Evolutionary conservation across 1,140 invertebrate species (phyloP).

Genomic region (Sminthurides bifidus): DNA sequence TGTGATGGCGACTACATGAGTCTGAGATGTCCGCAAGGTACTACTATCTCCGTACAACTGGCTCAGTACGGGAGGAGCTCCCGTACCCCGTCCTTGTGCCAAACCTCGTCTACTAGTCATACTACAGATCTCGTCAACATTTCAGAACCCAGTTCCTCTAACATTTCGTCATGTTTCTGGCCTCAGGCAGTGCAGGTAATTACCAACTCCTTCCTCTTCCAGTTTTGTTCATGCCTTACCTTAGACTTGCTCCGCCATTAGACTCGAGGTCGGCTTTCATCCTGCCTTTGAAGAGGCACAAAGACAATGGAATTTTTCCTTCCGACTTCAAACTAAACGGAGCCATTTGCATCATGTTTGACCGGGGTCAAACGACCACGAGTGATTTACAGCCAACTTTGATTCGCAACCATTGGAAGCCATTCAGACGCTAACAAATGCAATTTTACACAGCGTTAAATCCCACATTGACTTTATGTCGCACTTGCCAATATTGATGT

Average conservation of each 20-base stretch:
- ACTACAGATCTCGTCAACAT: slow-evolving; percentile 32
- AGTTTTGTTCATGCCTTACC: background rate
- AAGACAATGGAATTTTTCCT: no score
- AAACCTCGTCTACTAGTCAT: slow-evolving; percentile 36
- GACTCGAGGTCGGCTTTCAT: background rate
- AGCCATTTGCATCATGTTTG: no score
- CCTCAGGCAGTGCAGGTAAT: slow-evolving; percentile 46
- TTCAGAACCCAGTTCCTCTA: slow-evolving; percentile 25
- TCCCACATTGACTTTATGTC: background rate
- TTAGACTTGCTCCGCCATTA: background rate
- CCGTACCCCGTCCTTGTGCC: slow-evolving; percentile 38
- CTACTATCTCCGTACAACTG: slow-evolving; percentile 72
- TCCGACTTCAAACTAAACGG: no score
- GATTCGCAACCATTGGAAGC: no score
- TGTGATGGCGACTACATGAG: slow-evolving; percentile 76
- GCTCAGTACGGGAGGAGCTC: slow-evolving; percentile 49
- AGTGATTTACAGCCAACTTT: no score
- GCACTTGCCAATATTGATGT: background rate
- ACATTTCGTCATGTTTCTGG: slow-evolving; percentile 40
- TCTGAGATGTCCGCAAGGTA: slow-evolving; percentile 70
- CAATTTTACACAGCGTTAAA: no score
- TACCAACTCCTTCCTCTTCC: no score
- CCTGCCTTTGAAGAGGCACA: no score
- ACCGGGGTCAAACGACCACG: no score
- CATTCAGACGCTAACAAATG: no score